These are phyloP conservation scores for Eilema depressum DNA, from an alignment of 2,888 invertebrate genomes.

Conservation along the genomic window DNA sequence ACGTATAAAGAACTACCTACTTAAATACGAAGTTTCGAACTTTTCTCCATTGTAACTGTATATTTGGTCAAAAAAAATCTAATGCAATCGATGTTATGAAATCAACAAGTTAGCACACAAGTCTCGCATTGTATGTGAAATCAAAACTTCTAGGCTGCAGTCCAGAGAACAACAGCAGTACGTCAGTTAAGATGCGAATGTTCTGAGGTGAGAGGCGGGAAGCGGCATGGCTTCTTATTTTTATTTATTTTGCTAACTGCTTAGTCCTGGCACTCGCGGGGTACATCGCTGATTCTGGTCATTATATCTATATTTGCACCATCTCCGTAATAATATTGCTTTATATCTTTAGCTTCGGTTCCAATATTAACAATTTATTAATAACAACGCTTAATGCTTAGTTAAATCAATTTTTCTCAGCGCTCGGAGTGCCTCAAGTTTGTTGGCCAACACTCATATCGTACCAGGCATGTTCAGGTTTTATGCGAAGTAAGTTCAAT, in stretches of 20 bases:
- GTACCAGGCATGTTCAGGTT: background rate
- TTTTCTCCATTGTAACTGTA: background rate
- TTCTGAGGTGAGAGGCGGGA: constrained; percentile 48
- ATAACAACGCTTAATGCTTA: constrained; percentile 26
- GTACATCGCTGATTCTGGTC: background rate
- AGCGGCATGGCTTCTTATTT: constrained; percentile 33
- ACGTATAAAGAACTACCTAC: background rate
- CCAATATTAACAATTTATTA: constrained; percentile 14
- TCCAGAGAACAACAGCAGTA: constrained; percentile 38
- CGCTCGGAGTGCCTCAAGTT: constrained; percentile 17
- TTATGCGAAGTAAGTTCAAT: constrained; percentile 20
- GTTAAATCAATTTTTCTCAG: constrained; percentile 22
- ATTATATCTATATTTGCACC: constrained; percentile 10
- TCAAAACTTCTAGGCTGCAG: constrained; percentile 45
- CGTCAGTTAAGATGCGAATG: constrained; percentile 45
- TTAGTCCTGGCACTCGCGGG: constrained; percentile 17
- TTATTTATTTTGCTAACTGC: constrained; percentile 29
- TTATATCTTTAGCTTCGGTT: constrained; percentile 15
- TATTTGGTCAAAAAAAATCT: background rate
- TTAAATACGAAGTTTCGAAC: background rate
- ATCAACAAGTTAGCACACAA: constrained; percentile 7
- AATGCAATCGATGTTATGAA: constrained; percentile 5
- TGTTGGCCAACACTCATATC: background rate
- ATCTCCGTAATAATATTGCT: constrained; percentile 7
- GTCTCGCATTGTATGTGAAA: constrained; percentile 31